Conservation (phyloP, 2,113 vertebrate species). For the Callospermophilus lateralis region DNA sequence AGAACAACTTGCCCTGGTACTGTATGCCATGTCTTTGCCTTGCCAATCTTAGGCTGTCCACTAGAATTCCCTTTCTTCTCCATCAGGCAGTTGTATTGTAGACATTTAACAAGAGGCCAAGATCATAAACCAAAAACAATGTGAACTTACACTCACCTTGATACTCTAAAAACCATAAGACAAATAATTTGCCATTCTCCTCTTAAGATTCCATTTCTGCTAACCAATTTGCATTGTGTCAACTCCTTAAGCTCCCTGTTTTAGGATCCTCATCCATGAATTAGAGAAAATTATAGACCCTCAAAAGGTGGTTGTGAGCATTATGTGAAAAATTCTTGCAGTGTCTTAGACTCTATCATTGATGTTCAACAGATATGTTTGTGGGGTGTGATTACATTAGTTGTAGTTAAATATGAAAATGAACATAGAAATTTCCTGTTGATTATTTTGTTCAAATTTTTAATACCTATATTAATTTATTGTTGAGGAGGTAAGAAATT, state of each 20-base stretch:
- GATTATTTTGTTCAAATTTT: background rate
- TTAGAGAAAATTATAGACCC: background rate
- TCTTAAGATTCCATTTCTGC: background rate
- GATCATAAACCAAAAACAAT: background rate
- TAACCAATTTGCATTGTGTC: background rate
- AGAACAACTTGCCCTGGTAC: background rate
- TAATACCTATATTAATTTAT: background rate
- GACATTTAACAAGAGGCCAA: background rate
- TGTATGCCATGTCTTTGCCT: background rate
- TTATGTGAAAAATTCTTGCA: background rate
- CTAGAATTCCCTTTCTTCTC: background rate
- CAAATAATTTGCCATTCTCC: background rate
- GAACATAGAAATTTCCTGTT: background rate
- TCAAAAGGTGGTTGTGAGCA: background rate
- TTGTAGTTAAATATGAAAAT: background rate
- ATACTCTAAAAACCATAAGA: background rate
- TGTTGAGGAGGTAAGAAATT: background rate
- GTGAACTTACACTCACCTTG: background rate
- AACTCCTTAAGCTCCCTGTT: background rate
- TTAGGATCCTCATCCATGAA: background rate
- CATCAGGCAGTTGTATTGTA: background rate
- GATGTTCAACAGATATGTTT: background rate
- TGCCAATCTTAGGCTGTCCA: background rate
- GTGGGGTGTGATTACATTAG: background rate
- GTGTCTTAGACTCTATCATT: background rate